Percentiles rank a stretch among this genome's conserved stretches.
Evolutionary conservation across 2,888 invertebrate genomes (phyloP).

Genomic region (Sphaeridia pumilis): DNA sequence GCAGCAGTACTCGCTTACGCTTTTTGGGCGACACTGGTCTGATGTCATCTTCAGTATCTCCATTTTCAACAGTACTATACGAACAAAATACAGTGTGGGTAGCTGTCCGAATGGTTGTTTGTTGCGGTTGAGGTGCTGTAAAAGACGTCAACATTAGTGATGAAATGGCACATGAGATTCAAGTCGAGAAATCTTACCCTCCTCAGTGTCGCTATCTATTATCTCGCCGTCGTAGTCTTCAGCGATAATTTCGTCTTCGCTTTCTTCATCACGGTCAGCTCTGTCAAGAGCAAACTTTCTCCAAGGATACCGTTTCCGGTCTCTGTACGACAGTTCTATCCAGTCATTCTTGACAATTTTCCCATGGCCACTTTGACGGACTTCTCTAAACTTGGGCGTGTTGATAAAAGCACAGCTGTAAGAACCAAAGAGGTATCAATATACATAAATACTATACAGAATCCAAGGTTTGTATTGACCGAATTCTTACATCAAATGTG

Average conservation of each 20-base stretch:
- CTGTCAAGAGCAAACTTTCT: constrained; percentile 46
- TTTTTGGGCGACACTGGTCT: not conserved
- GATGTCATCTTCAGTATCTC: not conserved
- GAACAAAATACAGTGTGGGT: too few relatives aligned
- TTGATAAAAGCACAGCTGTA: constrained; percentile 73
- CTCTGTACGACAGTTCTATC: constrained; percentile 54
- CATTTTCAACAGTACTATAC: too few relatives aligned
- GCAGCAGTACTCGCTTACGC: constrained; percentile 4
- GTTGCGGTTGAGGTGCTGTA: too few relatives aligned
- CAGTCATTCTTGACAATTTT: constrained; percentile 61
- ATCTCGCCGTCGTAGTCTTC: constrained; percentile 35
- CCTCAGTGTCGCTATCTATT: not conserved
- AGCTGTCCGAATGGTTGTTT: too few relatives aligned
- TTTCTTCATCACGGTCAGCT: constrained; percentile 42
- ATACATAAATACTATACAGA: too few relatives aligned
- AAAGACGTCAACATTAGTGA: too few relatives aligned
- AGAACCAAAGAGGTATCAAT: not conserved
- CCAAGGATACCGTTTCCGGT: constrained; percentile 56
- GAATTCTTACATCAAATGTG: constrained; percentile 70
- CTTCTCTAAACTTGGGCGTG: constrained; percentile 74
- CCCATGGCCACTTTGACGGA: constrained; percentile 46
- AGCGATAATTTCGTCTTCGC: constrained; percentile 47
- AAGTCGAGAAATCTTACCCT: not conserved
- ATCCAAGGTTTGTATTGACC: not conserved
- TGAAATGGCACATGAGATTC: too few relatives aligned